A percentile compares a stretch with the other conserved stretches of the same genome.
phyloP scores from a whole-genome alignment of 1,140 invertebrate genomes.

The Ylistrum balloti region DNA sequence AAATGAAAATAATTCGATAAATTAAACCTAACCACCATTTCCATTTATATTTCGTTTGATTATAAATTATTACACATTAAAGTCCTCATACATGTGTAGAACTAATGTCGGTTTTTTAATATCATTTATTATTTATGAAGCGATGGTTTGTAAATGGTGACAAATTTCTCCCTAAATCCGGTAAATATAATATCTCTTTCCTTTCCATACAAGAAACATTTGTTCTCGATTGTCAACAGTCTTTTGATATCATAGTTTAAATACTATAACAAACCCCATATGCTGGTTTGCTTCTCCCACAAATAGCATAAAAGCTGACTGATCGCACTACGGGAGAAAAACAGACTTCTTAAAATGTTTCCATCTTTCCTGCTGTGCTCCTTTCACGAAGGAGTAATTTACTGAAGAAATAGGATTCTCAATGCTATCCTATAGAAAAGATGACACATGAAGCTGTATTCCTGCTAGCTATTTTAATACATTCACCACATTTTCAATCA shows the following conservation, averaged over 20 bases:
- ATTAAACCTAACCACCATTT: too few species aligned
- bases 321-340: conserved; percentile 23
- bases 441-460: background rate
- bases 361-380: background rate
- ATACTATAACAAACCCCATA: background rate
- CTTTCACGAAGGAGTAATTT: conserved; percentile 43
- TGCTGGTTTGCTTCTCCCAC: background rate
- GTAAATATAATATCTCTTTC: conserved; percentile 71
- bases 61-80: background rate
- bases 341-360: background rate
- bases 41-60: too few species aligned
- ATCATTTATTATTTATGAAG: background rate
- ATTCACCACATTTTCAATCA: background rate
- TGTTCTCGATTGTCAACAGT: conserved; percentile 46
- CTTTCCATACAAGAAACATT: conserved; percentile 40
- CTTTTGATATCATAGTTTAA: conserved; percentile 46
- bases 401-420: conserved; percentile 50
- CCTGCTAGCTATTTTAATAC: background rate
- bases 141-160: background rate
- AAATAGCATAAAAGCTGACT: background rate
- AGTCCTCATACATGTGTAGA: background rate
- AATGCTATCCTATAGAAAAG: background rate
- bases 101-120: background rate
- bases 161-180: background rate
- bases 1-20: too few species aligned